A percentile compares a stretch with the other conserved stretches of the same genome.
Evolutionary conservation across 1,140 invertebrate genomes (phyloP).

Genomic region (Lordiphosa clarofinis): DNA sequence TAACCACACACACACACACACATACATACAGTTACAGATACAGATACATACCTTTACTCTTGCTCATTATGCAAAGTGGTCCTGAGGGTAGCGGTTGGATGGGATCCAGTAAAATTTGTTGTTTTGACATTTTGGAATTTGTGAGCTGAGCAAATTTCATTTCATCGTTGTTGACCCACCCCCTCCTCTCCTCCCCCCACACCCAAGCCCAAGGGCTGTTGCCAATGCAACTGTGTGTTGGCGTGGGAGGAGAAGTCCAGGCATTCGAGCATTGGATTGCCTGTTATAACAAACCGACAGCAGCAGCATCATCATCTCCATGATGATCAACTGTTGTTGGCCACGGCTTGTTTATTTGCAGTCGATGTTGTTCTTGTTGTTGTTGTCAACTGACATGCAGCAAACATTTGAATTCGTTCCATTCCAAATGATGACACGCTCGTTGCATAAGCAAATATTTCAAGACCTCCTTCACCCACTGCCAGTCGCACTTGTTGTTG

Average conservation of each 20-base stretch:
- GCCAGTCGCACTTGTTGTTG: slow-evolving; percentile 52
- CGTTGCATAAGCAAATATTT: slow-evolving; percentile 77
- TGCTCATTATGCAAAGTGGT: slow-evolving; percentile 71
- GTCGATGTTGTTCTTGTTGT: slow-evolving; percentile 15
- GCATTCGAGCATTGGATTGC: slow-evolving; percentile 18
- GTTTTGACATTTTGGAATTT: slow-evolving; percentile 53
- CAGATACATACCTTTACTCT: slow-evolving; percentile 18
- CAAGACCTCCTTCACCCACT: slow-evolving; percentile 24
- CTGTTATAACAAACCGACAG: slow-evolving; percentile 44
- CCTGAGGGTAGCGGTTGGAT: neutral
- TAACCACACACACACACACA: slow-evolving; percentile 6
- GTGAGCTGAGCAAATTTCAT: slow-evolving; percentile 51
- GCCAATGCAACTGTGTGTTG: slow-evolving; percentile 39
- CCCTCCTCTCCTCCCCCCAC: no score
- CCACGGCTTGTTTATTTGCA: slow-evolving; percentile 26
- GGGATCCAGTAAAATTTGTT: slow-evolving; percentile 20
- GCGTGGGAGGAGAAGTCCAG: neutral
- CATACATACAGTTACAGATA: neutral
- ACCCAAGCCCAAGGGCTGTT: no score
- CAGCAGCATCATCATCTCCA: slow-evolving; percentile 29
- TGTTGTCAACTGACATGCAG: slow-evolving; percentile 40
- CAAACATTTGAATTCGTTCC: slow-evolving; percentile 64
- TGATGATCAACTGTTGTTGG: slow-evolving; percentile 19
- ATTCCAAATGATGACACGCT: slow-evolving; percentile 68
- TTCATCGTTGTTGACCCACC: slow-evolving; percentile 12